Percentiles rank a stretch among this genome's conserved stretches.
These are phyloP conservation scores for Magallana ariakensis DNA, from an alignment of 1,140 invertebrate genomes.

Conservation along the genomic window DNA sequence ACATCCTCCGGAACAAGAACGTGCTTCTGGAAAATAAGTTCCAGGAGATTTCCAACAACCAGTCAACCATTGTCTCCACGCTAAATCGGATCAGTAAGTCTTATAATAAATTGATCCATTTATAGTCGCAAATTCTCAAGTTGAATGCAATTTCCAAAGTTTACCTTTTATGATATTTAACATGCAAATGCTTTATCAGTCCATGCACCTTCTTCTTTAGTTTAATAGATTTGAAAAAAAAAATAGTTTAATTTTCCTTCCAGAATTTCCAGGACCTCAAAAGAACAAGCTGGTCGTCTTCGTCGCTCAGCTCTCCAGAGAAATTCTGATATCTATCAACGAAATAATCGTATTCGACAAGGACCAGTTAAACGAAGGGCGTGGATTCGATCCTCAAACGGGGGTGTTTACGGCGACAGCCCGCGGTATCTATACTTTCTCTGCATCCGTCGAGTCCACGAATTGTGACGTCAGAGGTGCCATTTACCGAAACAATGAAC, in stretches of 20 bases:
- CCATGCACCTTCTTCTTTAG: too few species aligned
- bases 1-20: not conserved
- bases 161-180: too few species aligned
- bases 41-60: conserved; percentile 5
- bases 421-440: not conserved
- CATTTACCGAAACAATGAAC: conserved; percentile 14
- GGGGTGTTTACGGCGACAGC: conserved; percentile 6
- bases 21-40: not conserved
- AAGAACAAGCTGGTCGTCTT: not conserved
- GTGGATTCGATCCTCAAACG: not conserved
- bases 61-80: not conserved
- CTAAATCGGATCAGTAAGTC: conserved; percentile 12
- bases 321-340: not conserved
- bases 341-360: not conserved
- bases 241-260: not conserved
- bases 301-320: not conserved
- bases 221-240: too few species aligned
- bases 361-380: not conserved
- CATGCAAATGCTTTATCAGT: too few species aligned
- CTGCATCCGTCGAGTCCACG: not conserved
- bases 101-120: too few species aligned
- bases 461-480: not conserved
- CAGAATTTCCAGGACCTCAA: not conserved
- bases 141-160: too few species aligned
- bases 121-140: too few species aligned